Evolutionary conservation across 2,797 vertebrate genomes (phyloP).

Genomic region (Microtus obscurus): DNA sequence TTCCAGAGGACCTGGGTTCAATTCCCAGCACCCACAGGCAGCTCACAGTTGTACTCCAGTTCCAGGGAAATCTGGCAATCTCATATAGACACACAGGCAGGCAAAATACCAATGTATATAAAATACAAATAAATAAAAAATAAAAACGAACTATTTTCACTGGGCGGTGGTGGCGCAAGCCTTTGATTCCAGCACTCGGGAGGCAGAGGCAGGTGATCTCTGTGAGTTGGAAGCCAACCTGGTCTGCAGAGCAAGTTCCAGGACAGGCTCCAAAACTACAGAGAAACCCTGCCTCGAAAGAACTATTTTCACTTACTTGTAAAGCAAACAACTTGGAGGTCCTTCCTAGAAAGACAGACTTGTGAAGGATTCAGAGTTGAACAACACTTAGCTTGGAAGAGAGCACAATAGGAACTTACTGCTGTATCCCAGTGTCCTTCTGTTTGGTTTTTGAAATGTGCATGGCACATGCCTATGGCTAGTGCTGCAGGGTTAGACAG

Average conservation of each 20-base stretch:
- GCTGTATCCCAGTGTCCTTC: neutral
- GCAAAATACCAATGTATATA: neutral
- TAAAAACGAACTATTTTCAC: constrained; percentile 19
- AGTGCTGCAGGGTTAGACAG: neutral
- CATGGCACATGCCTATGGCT: neutral
- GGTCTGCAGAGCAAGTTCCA: no score
- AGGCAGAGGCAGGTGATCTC: no score
- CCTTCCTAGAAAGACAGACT: neutral
- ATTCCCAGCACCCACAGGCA: neutral
- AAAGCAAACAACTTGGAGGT: neutral
- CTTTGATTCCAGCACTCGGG: no score
- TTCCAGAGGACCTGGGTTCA: neutral
- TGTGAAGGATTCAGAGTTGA: constrained; percentile 28
- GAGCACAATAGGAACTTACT: constrained; percentile 29
- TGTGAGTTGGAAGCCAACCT: no score
- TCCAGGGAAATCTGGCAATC: neutral
- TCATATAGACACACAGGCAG: neutral
- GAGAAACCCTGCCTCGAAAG: neutral
- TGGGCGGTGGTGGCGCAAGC: neutral
- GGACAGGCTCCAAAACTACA: no score
- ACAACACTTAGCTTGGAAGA: constrained; percentile 14
- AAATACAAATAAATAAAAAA: neutral
- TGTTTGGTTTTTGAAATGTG: constrained; percentile 24
- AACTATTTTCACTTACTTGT: constrained; percentile 49
- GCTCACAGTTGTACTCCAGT: neutral